Percentiles rank a stretch among this genome's conserved stretches.
Evolutionary conservation across 1,140 invertebrate species (phyloP).

Genomic region (Panagrolaimus sp.): DNA sequence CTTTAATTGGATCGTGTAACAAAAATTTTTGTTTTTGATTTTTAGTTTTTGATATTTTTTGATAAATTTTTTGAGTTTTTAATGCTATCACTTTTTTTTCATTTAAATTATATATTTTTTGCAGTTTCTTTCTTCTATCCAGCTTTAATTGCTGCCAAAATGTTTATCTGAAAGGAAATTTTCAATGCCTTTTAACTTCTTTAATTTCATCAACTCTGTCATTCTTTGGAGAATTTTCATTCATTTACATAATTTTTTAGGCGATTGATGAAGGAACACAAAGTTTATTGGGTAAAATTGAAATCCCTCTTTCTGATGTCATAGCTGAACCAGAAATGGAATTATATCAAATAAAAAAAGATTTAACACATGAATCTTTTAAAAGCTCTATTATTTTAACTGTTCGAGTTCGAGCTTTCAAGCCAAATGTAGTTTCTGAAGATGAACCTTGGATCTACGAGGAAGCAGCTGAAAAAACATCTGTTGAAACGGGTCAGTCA

Average conservation of each 20-base stretch:
- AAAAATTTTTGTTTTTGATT: too few relatives aligned
- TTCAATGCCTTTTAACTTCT: too few relatives aligned
- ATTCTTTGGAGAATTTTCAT: too few relatives aligned
- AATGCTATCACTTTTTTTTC: too few relatives aligned
- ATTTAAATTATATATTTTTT: too few relatives aligned
- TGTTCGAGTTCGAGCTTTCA: conserved; percentile 29
- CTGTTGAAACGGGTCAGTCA: conserved; percentile 22
- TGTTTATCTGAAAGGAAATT: too few relatives aligned
- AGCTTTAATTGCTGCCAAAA: too few relatives aligned
- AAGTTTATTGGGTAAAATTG: conserved; percentile 41
- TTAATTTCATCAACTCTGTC: too few relatives aligned
- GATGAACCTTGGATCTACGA: not conserved
- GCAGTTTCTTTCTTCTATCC: too few relatives aligned
- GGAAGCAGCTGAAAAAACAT: conserved; percentile 21
- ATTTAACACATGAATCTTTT: conserved; percentile 49
- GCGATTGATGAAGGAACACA: conserved; percentile 52
- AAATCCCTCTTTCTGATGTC: conserved; percentile 37
- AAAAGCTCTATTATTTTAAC: conserved; percentile 51
- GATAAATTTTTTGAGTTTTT: conserved; percentile 10
- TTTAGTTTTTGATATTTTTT: conserved; percentile 8
- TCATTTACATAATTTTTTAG: conserved; percentile 32
- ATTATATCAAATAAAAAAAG: conserved; percentile 47
- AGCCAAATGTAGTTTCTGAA: not conserved
- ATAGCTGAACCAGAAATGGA: conserved; percentile 51
- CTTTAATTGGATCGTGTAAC: too few relatives aligned